A percentile compares a stretch with the other conserved stretches of the same genome.
These are phyloP conservation scores for Coptodon rendalli DNA, from an alignment of 2,113 vertebrate species.

Conservation along the genomic window DNA sequence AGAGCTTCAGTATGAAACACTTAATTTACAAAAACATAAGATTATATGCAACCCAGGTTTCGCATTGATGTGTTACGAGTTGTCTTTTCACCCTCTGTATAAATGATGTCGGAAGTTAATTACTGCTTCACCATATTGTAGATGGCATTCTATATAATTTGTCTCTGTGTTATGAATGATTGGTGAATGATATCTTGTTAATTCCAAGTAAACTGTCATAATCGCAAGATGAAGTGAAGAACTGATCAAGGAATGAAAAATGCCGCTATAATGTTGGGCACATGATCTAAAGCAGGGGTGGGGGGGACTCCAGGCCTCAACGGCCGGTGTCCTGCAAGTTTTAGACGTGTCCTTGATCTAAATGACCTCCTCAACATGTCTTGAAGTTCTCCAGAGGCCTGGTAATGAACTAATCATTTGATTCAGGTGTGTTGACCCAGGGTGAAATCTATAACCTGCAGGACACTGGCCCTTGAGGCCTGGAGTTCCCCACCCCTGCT, in stretches of 20 bases:
- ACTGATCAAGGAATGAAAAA: background rate
- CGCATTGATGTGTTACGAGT: fast-evolving
- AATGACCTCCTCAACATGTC: fast-evolving
- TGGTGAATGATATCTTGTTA: background rate
- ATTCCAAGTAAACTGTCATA: background rate
- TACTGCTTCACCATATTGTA: background rate
- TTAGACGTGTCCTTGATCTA: background rate
- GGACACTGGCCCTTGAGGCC: background rate
- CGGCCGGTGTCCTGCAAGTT: fast-evolving
- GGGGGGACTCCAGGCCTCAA: fast-evolving
- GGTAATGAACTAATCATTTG: background rate
- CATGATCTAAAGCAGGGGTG: background rate
- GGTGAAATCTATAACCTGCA: background rate
- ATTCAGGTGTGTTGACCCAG: background rate
- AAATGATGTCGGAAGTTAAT: background rate
- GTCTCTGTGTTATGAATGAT: background rate
- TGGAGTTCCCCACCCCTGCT: background rate
- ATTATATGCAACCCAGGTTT: background rate
- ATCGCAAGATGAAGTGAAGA: background rate
- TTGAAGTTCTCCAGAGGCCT: background rate
- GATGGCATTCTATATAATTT: fast-evolving
- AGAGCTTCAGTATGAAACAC: background rate
- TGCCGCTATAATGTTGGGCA: fast-evolving
- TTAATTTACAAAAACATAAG: background rate
- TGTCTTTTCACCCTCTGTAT: background rate